Percentiles rank a stretch among this genome's conserved stretches.
Conservation (phyloP, 1,140 invertebrate species). For the Hypsibius dujardini region DNA sequence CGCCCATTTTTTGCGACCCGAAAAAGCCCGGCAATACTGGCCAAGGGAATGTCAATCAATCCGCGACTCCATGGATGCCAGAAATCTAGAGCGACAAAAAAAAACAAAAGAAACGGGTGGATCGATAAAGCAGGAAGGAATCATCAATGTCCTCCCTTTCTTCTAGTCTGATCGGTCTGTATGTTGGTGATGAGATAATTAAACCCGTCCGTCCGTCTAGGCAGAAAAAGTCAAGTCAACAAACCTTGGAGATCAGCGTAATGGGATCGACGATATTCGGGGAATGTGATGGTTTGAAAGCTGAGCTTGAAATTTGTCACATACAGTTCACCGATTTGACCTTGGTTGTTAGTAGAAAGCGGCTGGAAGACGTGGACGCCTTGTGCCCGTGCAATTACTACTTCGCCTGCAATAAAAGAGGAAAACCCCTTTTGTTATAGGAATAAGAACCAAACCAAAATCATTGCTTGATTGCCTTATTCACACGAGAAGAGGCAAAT, state of each 20-base stretch:
- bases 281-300: conserved; percentile 35
- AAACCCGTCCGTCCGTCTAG: too few relatives aligned
- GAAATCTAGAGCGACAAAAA: background rate
- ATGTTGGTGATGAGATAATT: too few relatives aligned
- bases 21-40: background rate
- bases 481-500: too few relatives aligned
- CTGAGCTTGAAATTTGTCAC: conserved; percentile 71
- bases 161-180: too few relatives aligned
- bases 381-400: conserved; percentile 52
- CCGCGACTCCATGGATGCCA: background rate
- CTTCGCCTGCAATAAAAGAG: conserved; percentile 44
- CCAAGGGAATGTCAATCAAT: background rate
- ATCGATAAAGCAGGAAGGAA: too few relatives aligned
- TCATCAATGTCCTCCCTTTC: too few relatives aligned
- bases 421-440: too few relatives aligned
- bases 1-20: background rate
- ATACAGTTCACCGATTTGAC: conserved; percentile 54
- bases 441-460: too few relatives aligned
- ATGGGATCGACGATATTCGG: background rate
- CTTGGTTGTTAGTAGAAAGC: conserved; percentile 53
- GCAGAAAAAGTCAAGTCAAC: too few relatives aligned
- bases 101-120: too few relatives aligned
- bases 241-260: background rate
- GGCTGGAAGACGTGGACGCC: conserved; percentile 61
- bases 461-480: too few relatives aligned